Evolutionary conservation across 1,140 invertebrate genomes (phyloP).

Genomic region (Marisa cornuarietis): DNA sequence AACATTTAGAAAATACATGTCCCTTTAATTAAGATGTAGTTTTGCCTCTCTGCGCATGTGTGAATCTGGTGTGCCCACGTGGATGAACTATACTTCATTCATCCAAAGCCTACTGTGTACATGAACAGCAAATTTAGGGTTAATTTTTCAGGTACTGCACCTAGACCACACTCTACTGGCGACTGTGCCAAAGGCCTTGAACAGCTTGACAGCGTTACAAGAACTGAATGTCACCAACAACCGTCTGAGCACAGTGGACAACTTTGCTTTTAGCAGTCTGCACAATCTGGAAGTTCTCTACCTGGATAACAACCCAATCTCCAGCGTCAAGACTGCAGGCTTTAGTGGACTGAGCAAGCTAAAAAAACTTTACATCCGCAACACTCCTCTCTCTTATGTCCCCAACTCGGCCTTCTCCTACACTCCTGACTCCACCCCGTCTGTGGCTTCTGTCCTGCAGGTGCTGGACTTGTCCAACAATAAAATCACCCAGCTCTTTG

Average conservation of each 20-base stretch:
- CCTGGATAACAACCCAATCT: constrained; percentile 24
- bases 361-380: constrained; percentile 7
- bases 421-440: neutral
- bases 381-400: constrained; percentile 6
- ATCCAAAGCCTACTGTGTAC: neutral
- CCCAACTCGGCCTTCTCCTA: constrained; percentile 8
- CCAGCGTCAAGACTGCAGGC: constrained; percentile 18
- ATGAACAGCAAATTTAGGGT: neutral
- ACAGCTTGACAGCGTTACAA: neutral
- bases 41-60: too few species aligned
- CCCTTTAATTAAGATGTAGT: too few species aligned
- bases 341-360: constrained; percentile 15
- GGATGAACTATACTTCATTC: too few species aligned
- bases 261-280: constrained; percentile 20
- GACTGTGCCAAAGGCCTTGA: constrained; percentile 12
- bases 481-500: constrained; percentile 9
- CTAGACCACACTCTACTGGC: constrained; percentile 20
- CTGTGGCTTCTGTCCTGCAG: neutral
- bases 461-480: constrained; percentile 25
- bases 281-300: constrained; percentile 7
- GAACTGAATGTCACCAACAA: constrained; percentile 29
- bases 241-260: constrained; percentile 18
- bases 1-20: neutral
- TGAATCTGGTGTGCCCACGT: too few species aligned
- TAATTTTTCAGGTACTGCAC: constrained; percentile 7